Base-by-base conservation (phyloP, 2,113 vertebrate species). In the Cryptotis parvus region DNA sequence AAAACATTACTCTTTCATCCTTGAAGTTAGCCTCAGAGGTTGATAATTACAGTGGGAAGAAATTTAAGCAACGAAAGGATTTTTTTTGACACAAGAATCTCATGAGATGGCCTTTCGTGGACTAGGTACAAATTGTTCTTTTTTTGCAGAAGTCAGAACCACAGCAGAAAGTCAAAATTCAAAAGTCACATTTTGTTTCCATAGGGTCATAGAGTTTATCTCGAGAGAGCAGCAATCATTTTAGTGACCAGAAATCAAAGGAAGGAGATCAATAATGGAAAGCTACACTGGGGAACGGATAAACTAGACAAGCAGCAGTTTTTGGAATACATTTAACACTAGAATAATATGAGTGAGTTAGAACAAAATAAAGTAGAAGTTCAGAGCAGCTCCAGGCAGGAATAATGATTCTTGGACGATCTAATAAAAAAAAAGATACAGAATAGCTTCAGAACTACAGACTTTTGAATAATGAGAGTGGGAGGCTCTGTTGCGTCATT, bases 141-240 rank as follows among this genome's bases (percentile, higher is more conserved):
- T 74, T 29, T 39, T 16, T 4, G 43, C 49, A 45, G 16, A 16
- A 58, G 76, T 93, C 70, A 49, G 87, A 88, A 65, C 41, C 24
- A 41, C 10, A 93, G 29, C 58, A 90, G 66, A 33, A 90, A 88
- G 27, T 6, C n/a, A 52, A 70, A 73, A 65, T 83, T 66, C 77
- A 68, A 70, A 0, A 75, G 35, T 39, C 45, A 87, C 75, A 15
- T 0, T 82, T 45, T 75, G 10, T 35, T 10, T 4, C 49, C 33
- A 84, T 79, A 83, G 20, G 43, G 31, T 70, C 26, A 75, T 29
- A 55, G 10, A 85, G 27, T n/a, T 7, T 43, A 33, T 81, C 9
- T 58, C 55, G 27, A 66, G 58, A 78, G 2, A 88, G 43, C 31
- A 85, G 29, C 41, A 82, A 43, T 45, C 29, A 39, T 61, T 79